These are phyloP conservation scores for Macaria liturata DNA, from an alignment of 2,888 invertebrate species.

Conservation along the genomic window DNA sequence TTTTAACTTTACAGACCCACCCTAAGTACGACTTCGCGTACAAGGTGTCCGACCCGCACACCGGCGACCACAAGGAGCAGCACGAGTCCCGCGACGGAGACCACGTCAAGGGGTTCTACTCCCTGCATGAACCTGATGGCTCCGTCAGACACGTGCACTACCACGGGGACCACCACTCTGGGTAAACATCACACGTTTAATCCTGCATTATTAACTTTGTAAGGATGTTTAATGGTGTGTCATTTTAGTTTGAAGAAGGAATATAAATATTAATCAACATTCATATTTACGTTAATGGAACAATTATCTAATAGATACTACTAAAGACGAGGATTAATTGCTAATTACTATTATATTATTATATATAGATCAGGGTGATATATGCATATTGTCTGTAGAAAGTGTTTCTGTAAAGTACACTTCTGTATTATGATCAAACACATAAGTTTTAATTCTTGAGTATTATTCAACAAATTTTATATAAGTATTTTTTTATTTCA, in stretches of 20 bases:
- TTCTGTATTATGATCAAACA: too few species aligned
- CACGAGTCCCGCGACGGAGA: slow-evolving; percentile 58
- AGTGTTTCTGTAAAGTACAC: too few species aligned
- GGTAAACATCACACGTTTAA: slow-evolving; percentile 53
- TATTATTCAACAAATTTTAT: not conserved
- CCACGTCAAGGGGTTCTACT: slow-evolving; percentile 55
- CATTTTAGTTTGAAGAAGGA: too few species aligned
- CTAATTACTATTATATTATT: too few species aligned
- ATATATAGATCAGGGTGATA: too few species aligned
- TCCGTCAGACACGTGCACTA: slow-evolving; percentile 50
- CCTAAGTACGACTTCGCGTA: slow-evolving; percentile 53
- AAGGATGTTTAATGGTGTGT: slow-evolving; percentile 24
- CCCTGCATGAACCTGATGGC: slow-evolving; percentile 55
- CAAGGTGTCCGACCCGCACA: slow-evolving; percentile 54
- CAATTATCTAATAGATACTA: too few species aligned
- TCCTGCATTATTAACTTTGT: too few species aligned
- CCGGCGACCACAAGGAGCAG: slow-evolving; percentile 55
- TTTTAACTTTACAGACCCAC: slow-evolving; percentile 33
- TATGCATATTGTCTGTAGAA: too few species aligned
- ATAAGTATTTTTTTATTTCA: slow-evolving; percentile 29
- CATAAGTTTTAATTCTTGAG: not conserved
- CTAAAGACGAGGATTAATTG: too few species aligned
- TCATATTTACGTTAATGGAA: too few species aligned
- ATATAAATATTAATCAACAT: too few species aligned
- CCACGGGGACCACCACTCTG: slow-evolving; percentile 41